Evolutionary conservation across 2,113 vertebrate genomes (phyloP), one percentile per base, ranked within the genome.

Genomic region (Anguilla japonica): DNA sequence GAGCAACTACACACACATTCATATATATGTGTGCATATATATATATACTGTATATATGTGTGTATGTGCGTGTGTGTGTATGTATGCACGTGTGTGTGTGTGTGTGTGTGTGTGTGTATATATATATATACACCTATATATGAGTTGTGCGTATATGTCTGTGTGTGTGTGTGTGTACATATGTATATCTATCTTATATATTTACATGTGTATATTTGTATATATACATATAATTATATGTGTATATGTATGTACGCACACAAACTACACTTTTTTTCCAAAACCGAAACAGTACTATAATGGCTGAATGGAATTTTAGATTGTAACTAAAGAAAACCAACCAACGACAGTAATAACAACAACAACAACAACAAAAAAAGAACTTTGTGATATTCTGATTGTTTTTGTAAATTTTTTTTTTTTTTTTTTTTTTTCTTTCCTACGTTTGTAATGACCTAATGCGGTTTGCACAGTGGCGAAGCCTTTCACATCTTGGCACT

Each of bases 391-490:
- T 94, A 95, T 93, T 94, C 92, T 92, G 93, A 93, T 94, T 91
- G 89, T 93, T 91, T 93, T 93, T 92, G 92, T 92, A 91, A 91
- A 46, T 46, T 46, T 46, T 46, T 6, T 46, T 46, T 89, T 88
- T 83, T 82, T 41, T 88, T 82, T 18, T 89, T 87, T 89, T 41
- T 83, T 86, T 90, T 90, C 91, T 71, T 91, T 92, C 93, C 93
- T 90, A 90, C 91, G 95, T 97, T 96, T 95, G 94, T 96, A 95
- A 96, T 98, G 97, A 98, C 96, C 96, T 97, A 97, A 99, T 97
- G 98, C 97, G 92, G 96, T 98, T 99, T 99, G 97, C 98, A 99
- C 97, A 98, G 94, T 94, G 95, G 96, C 94, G 96, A 96, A 96
- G 96, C 96, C 96, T 97, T 96, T 96, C 94, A 95, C 94, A 92